Evolutionary conservation across 2,888 invertebrate species (phyloP).

Genomic region (Hemicrepidius hirtus): DNA sequence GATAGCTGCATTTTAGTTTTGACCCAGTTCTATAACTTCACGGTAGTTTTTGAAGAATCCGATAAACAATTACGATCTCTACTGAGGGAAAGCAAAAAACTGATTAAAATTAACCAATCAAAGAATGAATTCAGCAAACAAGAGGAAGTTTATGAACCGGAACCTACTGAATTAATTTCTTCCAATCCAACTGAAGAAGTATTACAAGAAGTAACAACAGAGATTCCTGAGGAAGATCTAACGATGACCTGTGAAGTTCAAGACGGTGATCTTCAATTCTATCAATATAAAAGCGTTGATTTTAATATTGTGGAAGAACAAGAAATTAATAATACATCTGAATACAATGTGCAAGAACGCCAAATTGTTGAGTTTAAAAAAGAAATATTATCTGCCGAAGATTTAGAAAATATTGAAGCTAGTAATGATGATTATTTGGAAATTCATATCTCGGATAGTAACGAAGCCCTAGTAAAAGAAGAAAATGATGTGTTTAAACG

Average conservation of each 20-base stretch:
- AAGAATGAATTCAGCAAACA: no score
- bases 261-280: constrained; percentile 2
- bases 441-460: background rate
- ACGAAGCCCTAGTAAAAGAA: background rate
- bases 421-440: background rate
- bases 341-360: background rate
- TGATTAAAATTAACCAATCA: background rate
- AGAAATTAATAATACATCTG: background rate
- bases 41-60: constrained; percentile 52
- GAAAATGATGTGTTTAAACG: background rate
- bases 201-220: background rate
- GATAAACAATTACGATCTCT: constrained; percentile 30
- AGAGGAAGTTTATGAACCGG: background rate
- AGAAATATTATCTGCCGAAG: constrained; percentile 8
- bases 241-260: background rate
- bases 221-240: background rate
- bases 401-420: background rate
- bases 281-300: background rate
- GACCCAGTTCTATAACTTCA: constrained; percentile 57
- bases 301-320: background rate
- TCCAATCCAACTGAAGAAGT: background rate
- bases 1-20: constrained; percentile 51
- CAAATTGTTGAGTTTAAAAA: constrained; percentile 10
- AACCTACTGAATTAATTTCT: no score
- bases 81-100: background rate